Evolutionary conservation across 92 coral and sea anemone genomes (phyloP), one percentile per base, ranked within the genome.

Genomic region (Parazoanthus atlanticus): DNA sequence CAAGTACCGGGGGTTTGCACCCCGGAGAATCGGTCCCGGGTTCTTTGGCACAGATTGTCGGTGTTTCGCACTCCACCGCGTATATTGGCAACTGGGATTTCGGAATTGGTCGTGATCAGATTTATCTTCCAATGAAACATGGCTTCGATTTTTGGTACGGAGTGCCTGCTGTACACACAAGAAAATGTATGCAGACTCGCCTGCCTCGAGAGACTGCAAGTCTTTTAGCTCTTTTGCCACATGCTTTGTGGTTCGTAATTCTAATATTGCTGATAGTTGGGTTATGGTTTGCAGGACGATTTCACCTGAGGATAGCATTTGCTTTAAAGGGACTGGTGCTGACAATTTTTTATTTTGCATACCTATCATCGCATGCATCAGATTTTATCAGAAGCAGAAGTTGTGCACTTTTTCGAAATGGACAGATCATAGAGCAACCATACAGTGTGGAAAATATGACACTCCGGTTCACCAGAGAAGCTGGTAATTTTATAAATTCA

Each of bases 131-230:
- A 4, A 74, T 93, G 54, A 86, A 91, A 58, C 99, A 95, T 74
- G 99, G 99, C 28, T 96, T 96, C 90, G 94, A 93, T 76, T 90
- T 85, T 25, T 96, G 96, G 95, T 95, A 93, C 81, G 99, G 99
- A 10, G 92, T 95, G n/a, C 92, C 96, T 13, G 74, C 96, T 8
- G 92, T 89, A 47, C 98, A 95, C 90, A 95, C 85, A 58, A 90
- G 78, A 12, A 83, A 88, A n/a, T 96, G 99, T 83, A 75, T 89
- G 75, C 71, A 75, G 34, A 86, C 65, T 66, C 77, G 76, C 32
- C 79, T 67, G 65, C 76, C 84, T 70, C 76, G 25, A 21, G 86
- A 54, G 2, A 47, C 79, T 61, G 81, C 56, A 66, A 74, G 47
- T 15, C 32, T 47, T 28, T 47, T 52, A 46, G 31, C 21, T 19